Conservation (phyloP, 2,113 vertebrate species). For the Gallinago paraguaiae region DNA sequence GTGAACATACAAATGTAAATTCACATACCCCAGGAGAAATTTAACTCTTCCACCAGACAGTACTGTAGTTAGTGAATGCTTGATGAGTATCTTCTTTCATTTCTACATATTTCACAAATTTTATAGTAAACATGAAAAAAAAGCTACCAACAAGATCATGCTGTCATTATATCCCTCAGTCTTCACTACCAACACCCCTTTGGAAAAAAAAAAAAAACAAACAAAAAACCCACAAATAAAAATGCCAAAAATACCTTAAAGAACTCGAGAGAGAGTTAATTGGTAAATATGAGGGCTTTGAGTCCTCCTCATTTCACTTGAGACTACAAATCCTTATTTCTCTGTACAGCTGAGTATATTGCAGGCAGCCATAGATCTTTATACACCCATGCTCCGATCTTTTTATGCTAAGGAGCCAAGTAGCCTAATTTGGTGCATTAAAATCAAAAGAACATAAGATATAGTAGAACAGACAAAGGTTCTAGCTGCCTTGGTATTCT, state of each 20-base stretch:
- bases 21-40: not conserved
- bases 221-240: no score
- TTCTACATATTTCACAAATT: not conserved
- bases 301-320: not conserved
- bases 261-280: not conserved
- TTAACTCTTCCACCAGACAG: not conserved
- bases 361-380: not conserved
- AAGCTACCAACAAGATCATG: not conserved
- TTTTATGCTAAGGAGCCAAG: not conserved
- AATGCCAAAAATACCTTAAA: not conserved
- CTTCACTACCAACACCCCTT: accelerated
- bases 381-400: not conserved
- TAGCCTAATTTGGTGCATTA: not conserved
- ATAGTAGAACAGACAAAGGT: not conserved
- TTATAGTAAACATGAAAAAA: not conserved
- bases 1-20: not conserved
- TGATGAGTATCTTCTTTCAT: not conserved
- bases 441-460: not conserved
- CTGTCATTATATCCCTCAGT: not conserved
- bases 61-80: not conserved
- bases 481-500: not conserved
- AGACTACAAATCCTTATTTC: not conserved
- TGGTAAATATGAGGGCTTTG: not conserved
- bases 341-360: not conserved
- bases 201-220: no score